phyloP scores from a whole-genome alignment of 1,140 invertebrate genomes.

The Trichoplusia ni region DNA sequence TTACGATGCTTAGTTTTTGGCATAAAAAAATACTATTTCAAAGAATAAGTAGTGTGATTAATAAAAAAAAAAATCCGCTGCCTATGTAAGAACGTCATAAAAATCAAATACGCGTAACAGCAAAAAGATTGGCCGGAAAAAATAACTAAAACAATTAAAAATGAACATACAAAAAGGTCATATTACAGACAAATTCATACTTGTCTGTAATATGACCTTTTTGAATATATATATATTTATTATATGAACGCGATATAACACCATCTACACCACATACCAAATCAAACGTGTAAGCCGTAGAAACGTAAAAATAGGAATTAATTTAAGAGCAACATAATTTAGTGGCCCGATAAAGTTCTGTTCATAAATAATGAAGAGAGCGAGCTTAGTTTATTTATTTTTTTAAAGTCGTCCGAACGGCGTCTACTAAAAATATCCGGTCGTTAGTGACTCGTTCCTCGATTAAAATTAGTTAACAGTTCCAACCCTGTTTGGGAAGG shows the following conservation, averaged over 20 bases:
- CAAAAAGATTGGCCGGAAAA: too few species aligned
- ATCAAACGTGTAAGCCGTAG: constrained; percentile 22
- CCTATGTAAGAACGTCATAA: too few species aligned
- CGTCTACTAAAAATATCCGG: constrained; percentile 73
- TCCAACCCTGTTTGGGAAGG: constrained; percentile 44
- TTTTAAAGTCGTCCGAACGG: constrained; percentile 68
- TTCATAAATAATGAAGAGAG: constrained; percentile 62
- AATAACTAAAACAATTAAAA: too few species aligned
- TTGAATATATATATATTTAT: too few species aligned
- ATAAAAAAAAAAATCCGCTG: too few species aligned
- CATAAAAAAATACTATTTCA: too few species aligned
- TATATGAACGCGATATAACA: background rate
- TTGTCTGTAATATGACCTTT: too few species aligned
- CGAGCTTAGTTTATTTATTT: constrained; percentile 61
- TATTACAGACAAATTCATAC: too few species aligned
- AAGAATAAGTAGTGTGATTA: too few species aligned
- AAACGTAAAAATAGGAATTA: constrained; percentile 44
- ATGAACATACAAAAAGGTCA: too few species aligned
- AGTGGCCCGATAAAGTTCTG: constrained; percentile 46
- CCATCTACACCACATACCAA: constrained; percentile 11
- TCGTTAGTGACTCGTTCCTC: constrained; percentile 58
- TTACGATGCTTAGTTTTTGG: too few species aligned
- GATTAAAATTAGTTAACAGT: constrained; percentile 71
- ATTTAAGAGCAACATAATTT: constrained; percentile 45
- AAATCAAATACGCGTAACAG: too few species aligned